Evolutionary conservation across 2,888 invertebrate species (phyloP), one percentile per base, ranked within the genome.

Genomic region (Conistra vaccinii): DNA sequence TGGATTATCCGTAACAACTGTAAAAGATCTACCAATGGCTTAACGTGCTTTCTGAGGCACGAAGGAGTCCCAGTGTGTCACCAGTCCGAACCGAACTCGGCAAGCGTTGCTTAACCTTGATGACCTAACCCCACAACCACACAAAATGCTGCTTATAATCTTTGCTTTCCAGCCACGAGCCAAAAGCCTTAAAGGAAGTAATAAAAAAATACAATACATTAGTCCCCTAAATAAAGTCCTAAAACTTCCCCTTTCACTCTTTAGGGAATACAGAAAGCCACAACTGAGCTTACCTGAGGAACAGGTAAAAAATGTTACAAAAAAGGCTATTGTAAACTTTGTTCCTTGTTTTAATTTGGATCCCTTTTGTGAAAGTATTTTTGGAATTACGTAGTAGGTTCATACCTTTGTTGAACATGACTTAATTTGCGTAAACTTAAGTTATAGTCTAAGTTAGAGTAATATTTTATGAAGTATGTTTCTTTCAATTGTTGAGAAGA

Each of bases 271-370:
- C 26, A 69, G n/a, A 67, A 74, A 68, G 53, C 73, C 77, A 62
- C 77, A 80, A 53, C 58, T 61, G 67, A 78, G 45, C 53, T 77
- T 53, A 68, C 75, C 63, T 67, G 62, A 69, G 62, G 68, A 67
- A 61, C 71, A 63, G 63, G 83, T 73, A 80, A 84, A 78, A 70
- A 61, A n/a, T 0, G 32, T 55, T 35, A 66, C 55, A 72, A 83
- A 83, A 86, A 87, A 66, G 73, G 74, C 68, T 63, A 69, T 39
- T 55, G 35, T 57, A 63, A 85, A 85, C 57, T 82, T 85, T 73
- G 77, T 69, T 58, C 45, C 29, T 17, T 23, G 35, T 81, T 76
- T 72, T 73, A 76, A 84, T 80, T 76, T 42, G 35, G 53, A 78
- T 76, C 71, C 69, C 65, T 61, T 79, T 83, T 80, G 71, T 80